Conservation (phyloP, 1,140 invertebrate species). For the Cheumatopsyche charites region DNA sequence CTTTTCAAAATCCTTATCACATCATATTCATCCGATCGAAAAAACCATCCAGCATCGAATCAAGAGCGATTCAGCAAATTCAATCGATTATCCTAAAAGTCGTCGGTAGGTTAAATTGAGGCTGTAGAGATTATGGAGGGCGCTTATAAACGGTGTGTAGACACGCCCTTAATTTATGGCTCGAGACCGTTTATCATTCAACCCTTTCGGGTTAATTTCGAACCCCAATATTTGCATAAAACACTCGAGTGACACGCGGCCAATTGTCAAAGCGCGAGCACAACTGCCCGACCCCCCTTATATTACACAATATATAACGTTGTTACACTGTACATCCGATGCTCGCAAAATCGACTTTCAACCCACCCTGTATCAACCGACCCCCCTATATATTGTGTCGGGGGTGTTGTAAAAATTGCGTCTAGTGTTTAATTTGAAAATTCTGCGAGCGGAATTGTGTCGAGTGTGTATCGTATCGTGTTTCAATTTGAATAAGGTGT, state of each 20-base stretch:
- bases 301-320: too few relatives aligned
- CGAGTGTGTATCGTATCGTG: too few relatives aligned
- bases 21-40: not conserved
- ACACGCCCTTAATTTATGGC: slow-evolving; percentile 43
- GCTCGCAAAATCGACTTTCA: too few relatives aligned
- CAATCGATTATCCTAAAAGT: slow-evolving; percentile 31
- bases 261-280: slow-evolving; percentile 33
- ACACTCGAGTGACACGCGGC: slow-evolving; percentile 34
- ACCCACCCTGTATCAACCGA: too few relatives aligned
- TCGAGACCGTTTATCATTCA: slow-evolving; percentile 40
- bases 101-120: slow-evolving; percentile 29
- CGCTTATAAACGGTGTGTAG: slow-evolving; percentile 41
- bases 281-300: too few relatives aligned
- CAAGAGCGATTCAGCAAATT: slow-evolving; percentile 6
- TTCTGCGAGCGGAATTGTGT: too few relatives aligned
- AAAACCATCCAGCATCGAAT: not conserved
- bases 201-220: slow-evolving; percentile 44
- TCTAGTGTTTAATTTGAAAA: too few relatives aligned
- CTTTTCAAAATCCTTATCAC: too few relatives aligned
- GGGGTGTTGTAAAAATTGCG: too few relatives aligned
- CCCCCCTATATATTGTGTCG: too few relatives aligned
- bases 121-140: slow-evolving; percentile 39
- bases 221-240: slow-evolving; percentile 43
- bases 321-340: too few relatives aligned
- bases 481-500: too few relatives aligned